These are phyloP conservation scores for Procambarus clarkii DNA, from an alignment of 1,140 invertebrate species.

Conservation along the genomic window DNA sequence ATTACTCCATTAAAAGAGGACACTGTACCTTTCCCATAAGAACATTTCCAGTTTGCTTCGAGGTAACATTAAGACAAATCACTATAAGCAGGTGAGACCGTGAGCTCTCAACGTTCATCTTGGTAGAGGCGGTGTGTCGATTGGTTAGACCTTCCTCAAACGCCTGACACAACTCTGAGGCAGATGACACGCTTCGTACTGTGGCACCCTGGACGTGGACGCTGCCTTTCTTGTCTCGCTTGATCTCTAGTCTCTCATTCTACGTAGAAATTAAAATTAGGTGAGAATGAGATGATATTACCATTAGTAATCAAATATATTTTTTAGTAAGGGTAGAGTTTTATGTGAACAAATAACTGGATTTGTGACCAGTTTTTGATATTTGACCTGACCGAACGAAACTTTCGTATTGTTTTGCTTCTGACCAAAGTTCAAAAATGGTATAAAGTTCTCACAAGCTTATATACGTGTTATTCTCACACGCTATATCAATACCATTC, in stretches of 20 bases:
- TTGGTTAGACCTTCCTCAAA: slow-evolving; percentile 77
- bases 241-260: slow-evolving; percentile 76
- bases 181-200: slow-evolving; percentile 75
- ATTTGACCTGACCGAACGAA: too few relatives aligned
- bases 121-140: slow-evolving; percentile 78
- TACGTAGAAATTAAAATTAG: neutral
- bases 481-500: too few relatives aligned
- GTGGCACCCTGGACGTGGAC: slow-evolving; percentile 77
- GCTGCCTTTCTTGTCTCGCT: slow-evolving; percentile 78
- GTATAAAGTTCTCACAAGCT: too few relatives aligned
- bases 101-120: slow-evolving; percentile 79
- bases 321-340: neutral
- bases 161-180: slow-evolving; percentile 75
- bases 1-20: neutral
- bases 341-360: too few relatives aligned
- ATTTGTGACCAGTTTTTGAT: slow-evolving; percentile 6
- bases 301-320: too few relatives aligned
- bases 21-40: slow-evolving; percentile 76
- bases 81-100: slow-evolving; percentile 79
- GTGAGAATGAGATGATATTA: too few relatives aligned
- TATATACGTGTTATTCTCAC: too few relatives aligned
- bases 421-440: too few relatives aligned
- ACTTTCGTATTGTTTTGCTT: too few relatives aligned
- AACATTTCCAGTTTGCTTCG: slow-evolving; percentile 77
- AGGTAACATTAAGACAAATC: slow-evolving; percentile 77